Percentiles rank a stretch among this genome's conserved stretches.
phyloP scores from a whole-genome alignment of 2,888 invertebrate species.

The Amitus sp. region DNA sequence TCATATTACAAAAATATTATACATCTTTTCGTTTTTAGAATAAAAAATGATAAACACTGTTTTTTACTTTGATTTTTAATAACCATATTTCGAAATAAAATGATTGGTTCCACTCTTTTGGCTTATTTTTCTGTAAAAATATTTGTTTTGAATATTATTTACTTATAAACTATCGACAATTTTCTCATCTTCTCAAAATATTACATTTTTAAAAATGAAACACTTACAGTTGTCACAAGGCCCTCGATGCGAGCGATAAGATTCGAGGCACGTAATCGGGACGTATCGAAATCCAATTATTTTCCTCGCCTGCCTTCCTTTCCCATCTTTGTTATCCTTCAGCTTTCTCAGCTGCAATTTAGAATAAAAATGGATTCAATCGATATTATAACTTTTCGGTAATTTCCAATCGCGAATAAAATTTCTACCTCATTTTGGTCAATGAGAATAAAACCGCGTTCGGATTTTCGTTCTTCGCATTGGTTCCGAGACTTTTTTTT shows the following conservation, averaged over 20 bases:
- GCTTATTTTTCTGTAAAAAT: no score
- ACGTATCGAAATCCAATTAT: conserved; percentile 44
- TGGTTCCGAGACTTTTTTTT: conserved; percentile 21
- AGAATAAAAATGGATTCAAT: no score
- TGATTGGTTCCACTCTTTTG: no score
- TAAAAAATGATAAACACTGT: no score
- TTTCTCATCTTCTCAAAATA: no score
- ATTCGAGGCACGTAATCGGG: conserved; percentile 47
- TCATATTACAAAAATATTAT: no score
- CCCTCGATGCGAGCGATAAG: conserved; percentile 47
- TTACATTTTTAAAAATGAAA: conserved; percentile 1
- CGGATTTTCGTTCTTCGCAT: conserved; percentile 19
- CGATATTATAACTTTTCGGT: no score
- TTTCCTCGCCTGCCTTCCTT: conserved; percentile 38
- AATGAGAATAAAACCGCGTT: conserved; percentile 25
- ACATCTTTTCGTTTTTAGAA: no score
- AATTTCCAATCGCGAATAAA: neutral
- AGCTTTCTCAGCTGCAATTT: conserved; percentile 14
- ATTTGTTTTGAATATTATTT: no score
- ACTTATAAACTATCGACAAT: no score
- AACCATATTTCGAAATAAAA: no score
- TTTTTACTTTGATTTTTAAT: no score
- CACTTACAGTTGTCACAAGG: conserved; percentile 41
- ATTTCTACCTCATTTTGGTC: conserved; percentile 26
- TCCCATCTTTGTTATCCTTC: conserved; percentile 25